Evolutionary conservation across 2,888 invertebrate genomes (phyloP).

Genomic region (Polia nebulosa): DNA sequence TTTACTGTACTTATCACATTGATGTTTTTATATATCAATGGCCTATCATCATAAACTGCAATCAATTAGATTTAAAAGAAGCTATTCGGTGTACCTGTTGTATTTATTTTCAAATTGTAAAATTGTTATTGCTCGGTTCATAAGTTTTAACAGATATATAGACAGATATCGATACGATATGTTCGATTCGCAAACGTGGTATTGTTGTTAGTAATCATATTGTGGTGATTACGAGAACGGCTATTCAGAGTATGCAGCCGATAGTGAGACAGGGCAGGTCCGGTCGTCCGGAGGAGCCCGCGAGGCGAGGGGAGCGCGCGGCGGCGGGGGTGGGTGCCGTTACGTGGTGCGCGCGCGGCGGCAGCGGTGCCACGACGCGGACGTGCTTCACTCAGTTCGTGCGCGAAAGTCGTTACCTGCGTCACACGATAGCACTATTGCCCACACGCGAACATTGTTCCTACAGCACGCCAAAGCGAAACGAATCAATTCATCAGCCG

Average conservation of each 20-base stretch:
- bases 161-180: neutral
- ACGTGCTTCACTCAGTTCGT: slow-evolving; percentile 91
- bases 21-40: too few species aligned
- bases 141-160: neutral
- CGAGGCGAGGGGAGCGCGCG: slow-evolving; percentile 55
- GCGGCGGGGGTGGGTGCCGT: slow-evolving; percentile 81
- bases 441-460: slow-evolving; percentile 84
- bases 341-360: slow-evolving; percentile 85
- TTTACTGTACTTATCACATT: too few species aligned
- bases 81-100: neutral
- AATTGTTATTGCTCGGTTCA: neutral
- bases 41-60: neutral
- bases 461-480: slow-evolving; percentile 75
- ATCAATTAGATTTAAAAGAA: neutral
- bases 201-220: slow-evolving; percentile 20
- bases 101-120: neutral
- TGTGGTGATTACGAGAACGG: slow-evolving; percentile 32
- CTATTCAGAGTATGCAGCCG: slow-evolving; percentile 55
- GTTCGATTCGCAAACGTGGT: neutral
- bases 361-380: slow-evolving; percentile 86
- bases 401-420: slow-evolving; percentile 90
- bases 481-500: slow-evolving; percentile 76
- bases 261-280: slow-evolving; percentile 73
- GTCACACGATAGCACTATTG: slow-evolving; percentile 85
- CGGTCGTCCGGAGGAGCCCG: slow-evolving; percentile 71